Base-by-base conservation (phyloP, 2,888 invertebrate genomes). In the Netelia virgata region DNA sequence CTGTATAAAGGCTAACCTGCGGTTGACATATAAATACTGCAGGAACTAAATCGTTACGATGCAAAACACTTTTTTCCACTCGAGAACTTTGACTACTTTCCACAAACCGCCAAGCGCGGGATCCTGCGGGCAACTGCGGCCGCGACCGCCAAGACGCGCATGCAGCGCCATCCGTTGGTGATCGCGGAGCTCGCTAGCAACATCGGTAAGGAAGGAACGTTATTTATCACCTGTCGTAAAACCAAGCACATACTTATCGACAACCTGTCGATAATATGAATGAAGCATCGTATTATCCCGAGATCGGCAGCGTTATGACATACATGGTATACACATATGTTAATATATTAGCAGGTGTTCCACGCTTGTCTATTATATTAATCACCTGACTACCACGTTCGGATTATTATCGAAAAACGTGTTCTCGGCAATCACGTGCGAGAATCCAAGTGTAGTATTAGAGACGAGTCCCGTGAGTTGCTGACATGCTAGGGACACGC, bases 301-400 rank as follows among this genome's bases (percentile, higher is more conserved):
- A 11, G 47, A 47, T 10, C 47, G 11, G 47, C 47, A 1, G 14
- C 6, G 28, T 28, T 28, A 28, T 14, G 47, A 43, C 3, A 73
- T 50, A 50, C 10, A 16, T 28, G 5, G 5, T 23, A 61, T 16
- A 8, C 1, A 59, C 47, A 55, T n/a, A 55, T 14, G 20, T 28
- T 53, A n/a, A 53, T 20, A 36, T 18, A 57, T 55, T 61, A 47
- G 20, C 73, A 77, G 68, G 59, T 77, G 73, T 73, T 73, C 16
- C 57, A 73, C 63, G 81, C 69, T 47, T 69, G 63, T 61, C 16
- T 74, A 59, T 41, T 63, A 74, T 78, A 78, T 82, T 78, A 74
- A 84, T 84, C 74, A 82, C 50, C 74, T 23, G 28, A 16, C 76
- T 73, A 84, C 82, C 84, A 82, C 84, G 84, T 43, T 76, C 68